Base-by-base conservation (phyloP, 2,797 vertebrate genomes). In the Sebastes diaconus region DNA sequence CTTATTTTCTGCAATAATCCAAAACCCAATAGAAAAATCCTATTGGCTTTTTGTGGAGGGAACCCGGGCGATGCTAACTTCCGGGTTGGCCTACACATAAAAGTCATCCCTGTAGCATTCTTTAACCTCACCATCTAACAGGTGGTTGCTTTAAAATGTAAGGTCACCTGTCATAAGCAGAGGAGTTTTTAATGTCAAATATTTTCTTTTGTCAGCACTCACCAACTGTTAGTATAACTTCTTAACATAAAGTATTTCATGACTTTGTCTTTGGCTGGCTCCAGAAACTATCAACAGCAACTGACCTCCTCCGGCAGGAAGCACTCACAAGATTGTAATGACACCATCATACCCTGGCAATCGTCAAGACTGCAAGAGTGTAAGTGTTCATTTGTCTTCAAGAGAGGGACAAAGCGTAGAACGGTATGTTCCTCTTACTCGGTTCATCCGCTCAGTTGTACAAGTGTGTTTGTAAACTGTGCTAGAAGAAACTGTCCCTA, bases 401-500 rank as follows among this genome's bases (percentile, higher is more conserved):
- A 24, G 8, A 74, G 60, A n/a, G 14, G 32, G 60, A 66, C 5
- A 30, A 14, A 77, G 39, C 50, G 20, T 25, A 42, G 68, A 79
- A 67, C 14, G 8, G 12, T 3, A 13, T 69, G 80, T 76, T 59
- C 73, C 71, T 76, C 34, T 73, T 42, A 74, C 54, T 27, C 1
- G 5, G 55, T 63, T 70, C 50, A 59, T 79, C 46, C 69, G 64
- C 63, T 57, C 24, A 73, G 39, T 81, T 46, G 9, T 32, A 32
- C 36, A 58, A 73, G 77, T 64, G 69, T 73, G 67, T 92, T 79
- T 83, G 79, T 84, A 80, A 75, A 82, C 59, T 81, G 7, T 71
- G 64, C 84, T 84, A 68, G 70, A 81, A 87, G 78, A 69, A 85
- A 67, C 39, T 13, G 73, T 87, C 85, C 73, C 76, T 61, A 83